Evolutionary conservation across 35 echinoderm and acorn worm species (phyloP), one percentile per base, ranked within the genome.

Genomic region (Amphiura filiformis): DNA sequence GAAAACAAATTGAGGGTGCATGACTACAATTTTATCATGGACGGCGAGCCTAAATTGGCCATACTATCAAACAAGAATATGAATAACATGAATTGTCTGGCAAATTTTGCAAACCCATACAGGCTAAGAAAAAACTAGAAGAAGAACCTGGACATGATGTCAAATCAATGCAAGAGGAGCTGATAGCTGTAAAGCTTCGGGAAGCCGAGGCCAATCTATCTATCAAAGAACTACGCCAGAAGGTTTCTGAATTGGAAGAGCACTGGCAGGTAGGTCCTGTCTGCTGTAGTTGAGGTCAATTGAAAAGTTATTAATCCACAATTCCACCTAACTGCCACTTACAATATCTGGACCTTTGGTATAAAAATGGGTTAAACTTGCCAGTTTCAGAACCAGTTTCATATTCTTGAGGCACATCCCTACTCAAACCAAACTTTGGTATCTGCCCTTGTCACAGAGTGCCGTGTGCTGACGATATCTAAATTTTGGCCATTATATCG

Each of bases 231-330:
- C 84, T 99, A 23, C 92, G 90, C 44, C 90, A 92, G 34, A 99
- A 92, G 47, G 96, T 99, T 44, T 84, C 80, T 15, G 93, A 99
- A 26, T 80, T 99, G 1, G 96, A 99, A 64, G 85, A 65, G 5
- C 96, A 99, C 49, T 99, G 96, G 96, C 96, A 99, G 93, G 96
- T 99, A 90, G 47, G 80, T 75, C n/a, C n/a, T n/a, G n/a, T n/a
- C n/a, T n/a, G 9, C 20, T 52, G 44, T 20, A 7, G 20, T 52
- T 52, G 7, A 11, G 7, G 20, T 52, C 7, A 20, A 52, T 11
- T 52, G 44, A 52, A 52, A 20, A 11, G 44, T 11, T 11, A 52
- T 52, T 52, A 52, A 52, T 20, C 20, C 20, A 11, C 44, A n/a
- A n/a, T n/a, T n/a, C n/a, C n/a, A n/a, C n/a, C n/a, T n/a, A n/a